Percentiles rank a stretch among this genome's conserved stretches.
Conservation (phyloP, 1,140 invertebrate species). For the Alviniconcha marisindica region DNA sequence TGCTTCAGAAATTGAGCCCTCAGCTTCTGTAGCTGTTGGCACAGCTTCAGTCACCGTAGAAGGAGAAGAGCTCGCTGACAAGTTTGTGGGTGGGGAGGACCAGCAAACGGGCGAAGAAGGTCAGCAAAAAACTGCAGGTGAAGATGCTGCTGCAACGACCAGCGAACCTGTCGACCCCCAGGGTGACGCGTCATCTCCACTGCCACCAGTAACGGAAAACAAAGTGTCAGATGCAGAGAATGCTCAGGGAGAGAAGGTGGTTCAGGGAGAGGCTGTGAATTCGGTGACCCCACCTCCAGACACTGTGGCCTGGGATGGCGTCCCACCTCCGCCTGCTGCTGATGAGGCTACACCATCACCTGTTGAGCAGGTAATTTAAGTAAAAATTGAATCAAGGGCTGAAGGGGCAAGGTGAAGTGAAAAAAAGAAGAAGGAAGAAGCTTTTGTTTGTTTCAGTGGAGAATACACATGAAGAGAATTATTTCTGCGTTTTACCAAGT, state of each 20-base stretch:
- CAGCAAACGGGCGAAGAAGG: not conserved
- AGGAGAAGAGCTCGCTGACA: not conserved
- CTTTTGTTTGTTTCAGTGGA: no score
- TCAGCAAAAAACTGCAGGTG: not conserved
- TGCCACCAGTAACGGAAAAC: not conserved
- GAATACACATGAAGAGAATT: no score
- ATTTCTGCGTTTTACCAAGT: not conserved
- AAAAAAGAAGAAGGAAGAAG: no score
- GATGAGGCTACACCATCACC: conserved; percentile 8
- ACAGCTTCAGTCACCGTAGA: not conserved
- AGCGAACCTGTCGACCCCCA: conserved; percentile 3
- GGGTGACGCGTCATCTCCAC: not conserved
- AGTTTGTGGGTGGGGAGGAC: not conserved
- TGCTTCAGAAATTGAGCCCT: conserved; percentile 7
- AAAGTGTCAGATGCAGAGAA: not conserved
- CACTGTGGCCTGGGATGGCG: not conserved
- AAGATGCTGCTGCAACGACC: not conserved
- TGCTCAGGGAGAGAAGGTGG: not conserved
- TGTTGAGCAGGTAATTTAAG: not conserved
- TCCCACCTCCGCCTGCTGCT: not conserved
- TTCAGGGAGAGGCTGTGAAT: not conserved
- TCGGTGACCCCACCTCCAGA: not conserved
- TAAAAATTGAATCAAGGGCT: no score
- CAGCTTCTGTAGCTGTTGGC: not conserved
- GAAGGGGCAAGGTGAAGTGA: no score